phyloP scores from a whole-genome alignment of 2,113 vertebrate genomes.

The Tilapia sparmanii region DNA sequence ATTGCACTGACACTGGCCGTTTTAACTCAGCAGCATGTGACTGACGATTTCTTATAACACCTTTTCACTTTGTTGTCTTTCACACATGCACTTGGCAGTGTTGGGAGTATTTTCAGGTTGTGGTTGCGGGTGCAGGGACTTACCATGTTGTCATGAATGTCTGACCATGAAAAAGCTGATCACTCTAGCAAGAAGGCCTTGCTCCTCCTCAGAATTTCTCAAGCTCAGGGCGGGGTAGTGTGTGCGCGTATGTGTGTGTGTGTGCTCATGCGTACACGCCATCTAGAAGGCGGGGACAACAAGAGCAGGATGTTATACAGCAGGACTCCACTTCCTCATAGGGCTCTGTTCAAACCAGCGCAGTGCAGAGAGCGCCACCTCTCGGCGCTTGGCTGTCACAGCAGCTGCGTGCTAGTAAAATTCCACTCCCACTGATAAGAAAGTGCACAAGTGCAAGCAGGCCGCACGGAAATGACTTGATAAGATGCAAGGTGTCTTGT shows the following conservation, averaged over 20 bases:
- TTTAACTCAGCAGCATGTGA: neutral
- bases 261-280: neutral
- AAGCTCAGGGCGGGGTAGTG: constrained; percentile 14
- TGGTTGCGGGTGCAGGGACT: neutral
- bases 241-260: neutral
- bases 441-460: neutral
- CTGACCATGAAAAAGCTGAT: constrained; percentile 35
- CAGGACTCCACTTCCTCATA: constrained; percentile 41
- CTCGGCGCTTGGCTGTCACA: neutral
- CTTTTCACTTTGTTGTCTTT: neutral
- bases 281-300: constrained; percentile 39
- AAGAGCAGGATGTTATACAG: constrained; percentile 60
- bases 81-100: neutral
- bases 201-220: constrained; percentile 13
- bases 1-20: neutral
- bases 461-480: constrained; percentile 5
- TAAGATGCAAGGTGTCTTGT: constrained; percentile 1
- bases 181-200: constrained; percentile 20
- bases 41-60: neutral
- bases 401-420: constrained; percentile 52
- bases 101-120: neutral
- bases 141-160: constrained; percentile 26
- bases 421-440: constrained; percentile 55
- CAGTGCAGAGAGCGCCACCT: constrained; percentile 43
- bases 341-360: neutral